Evolutionary conservation across 2,113 vertebrate species (phyloP), one percentile per base, ranked within the genome.

Genomic region (Poecile atricapillus): DNA sequence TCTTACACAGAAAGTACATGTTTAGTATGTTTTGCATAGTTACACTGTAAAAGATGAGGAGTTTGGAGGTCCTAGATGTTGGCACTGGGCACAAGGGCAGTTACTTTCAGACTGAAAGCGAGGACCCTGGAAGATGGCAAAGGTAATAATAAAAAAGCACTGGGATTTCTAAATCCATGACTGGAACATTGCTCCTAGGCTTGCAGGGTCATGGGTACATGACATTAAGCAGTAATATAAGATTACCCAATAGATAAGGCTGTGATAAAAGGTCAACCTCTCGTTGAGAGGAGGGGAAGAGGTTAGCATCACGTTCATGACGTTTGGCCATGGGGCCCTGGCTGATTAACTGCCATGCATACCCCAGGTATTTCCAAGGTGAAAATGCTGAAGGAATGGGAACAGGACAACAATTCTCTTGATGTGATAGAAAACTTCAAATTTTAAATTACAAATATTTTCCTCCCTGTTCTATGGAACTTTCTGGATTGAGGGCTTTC

Each of bases 1-100:
- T 91, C 91, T 83, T 69, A 95, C 70, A 96, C 56, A 95, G 91
- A 95, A 97, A 97, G 65, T 94, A 88, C 94, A 91, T 95, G 94
- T 93, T 96, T 46, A 7, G 55, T 89, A 83, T 90, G 89, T 79
- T 82, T 91, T 60, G 73, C 52, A 87, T 82, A 90, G 60, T 84
- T 77, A 28, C n/a, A 25, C 79, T 73, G 35, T 43, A 41, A 73
- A 79, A 93, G 63, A 13, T 43, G 62, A 91, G 71, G 60, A 64
- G 33, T 79, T 82, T 33, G 67, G 79, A 77, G 27, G 47, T 88
- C 53, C 50, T 67, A 46, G 56, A 70, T 33, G 25, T 62, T 94
- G 50, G 50, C 35, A 58, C 46, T 43, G 37, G 9, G n/a, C 87
- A 43, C 52, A 41, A 67, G 25, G 27, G 31, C 43, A 80, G 33